Conservation (phyloP, 2,113 vertebrate genomes). For the Saccopteryx bilineata region DNA sequence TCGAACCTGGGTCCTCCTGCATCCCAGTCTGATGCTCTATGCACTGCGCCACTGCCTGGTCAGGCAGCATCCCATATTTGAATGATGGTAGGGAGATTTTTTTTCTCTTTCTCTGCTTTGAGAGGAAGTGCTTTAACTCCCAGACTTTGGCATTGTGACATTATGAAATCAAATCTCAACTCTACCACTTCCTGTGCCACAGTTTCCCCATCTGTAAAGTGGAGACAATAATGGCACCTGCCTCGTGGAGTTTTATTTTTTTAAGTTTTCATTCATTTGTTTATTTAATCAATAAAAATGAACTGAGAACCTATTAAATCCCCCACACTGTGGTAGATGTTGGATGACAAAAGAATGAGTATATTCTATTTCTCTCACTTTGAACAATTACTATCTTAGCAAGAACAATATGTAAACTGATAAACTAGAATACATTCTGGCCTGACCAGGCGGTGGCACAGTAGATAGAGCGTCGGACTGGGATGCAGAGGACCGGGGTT, state of each 20-base stretch:
- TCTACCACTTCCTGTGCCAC: not conserved
- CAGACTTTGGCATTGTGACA: not conserved
- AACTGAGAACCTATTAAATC: not conserved
- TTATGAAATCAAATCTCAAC: not conserved
- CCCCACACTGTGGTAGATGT: not conserved
- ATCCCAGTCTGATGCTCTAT: too few relatives aligned
- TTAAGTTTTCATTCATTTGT: not conserved
- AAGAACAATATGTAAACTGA: not conserved
- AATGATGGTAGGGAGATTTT: not conserved
- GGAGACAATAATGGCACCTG: not conserved
- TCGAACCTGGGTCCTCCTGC: too few relatives aligned
- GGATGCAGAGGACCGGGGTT: too few relatives aligned
- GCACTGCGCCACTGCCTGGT: too few relatives aligned
- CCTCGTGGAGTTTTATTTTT: not conserved
- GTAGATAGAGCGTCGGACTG: too few relatives aligned
- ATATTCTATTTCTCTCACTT: not conserved
- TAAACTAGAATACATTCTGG: not conserved
- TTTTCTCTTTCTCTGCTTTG: not conserved
- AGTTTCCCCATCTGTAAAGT: not conserved
- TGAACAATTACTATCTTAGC: not conserved
- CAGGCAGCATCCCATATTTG: not conserved
- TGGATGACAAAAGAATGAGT: not conserved
- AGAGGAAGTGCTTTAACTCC: not conserved
- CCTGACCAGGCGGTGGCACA: too few relatives aligned
- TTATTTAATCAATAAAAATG: not conserved